Evolutionary conservation across 2,797 vertebrate species (phyloP).

Genomic region (Cheirogaleus major): DNA sequence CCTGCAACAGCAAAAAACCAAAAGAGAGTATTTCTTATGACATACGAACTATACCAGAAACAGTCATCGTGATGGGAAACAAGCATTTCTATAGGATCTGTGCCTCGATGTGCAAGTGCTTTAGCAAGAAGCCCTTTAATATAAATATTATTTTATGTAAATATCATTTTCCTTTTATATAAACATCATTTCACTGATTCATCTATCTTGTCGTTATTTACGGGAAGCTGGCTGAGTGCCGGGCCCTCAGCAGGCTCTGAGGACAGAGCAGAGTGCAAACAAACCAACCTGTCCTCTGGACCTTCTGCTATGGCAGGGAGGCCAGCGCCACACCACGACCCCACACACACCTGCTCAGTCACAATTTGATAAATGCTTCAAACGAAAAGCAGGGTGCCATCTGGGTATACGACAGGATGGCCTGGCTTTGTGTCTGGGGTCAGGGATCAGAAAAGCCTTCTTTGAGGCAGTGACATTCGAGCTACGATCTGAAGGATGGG

Average conservation of each 20-base stretch:
- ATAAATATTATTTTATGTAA: not conserved
- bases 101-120: fast-evolving
- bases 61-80: not conserved
- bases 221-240: not conserved
- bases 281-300: not conserved
- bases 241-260: not conserved
- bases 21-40: not conserved
- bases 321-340: fast-evolving
- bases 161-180: not conserved
- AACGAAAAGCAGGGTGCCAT: not conserved
- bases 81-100: not conserved
- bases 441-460: not conserved
- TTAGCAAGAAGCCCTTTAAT: not conserved
- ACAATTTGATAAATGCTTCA: not conserved
- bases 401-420: not conserved
- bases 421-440: not conserved
- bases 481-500: not conserved
- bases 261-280: not conserved
- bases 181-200: not conserved
- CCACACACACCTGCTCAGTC: not conserved
- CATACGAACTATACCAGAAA: not conserved
- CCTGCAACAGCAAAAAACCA: constrained; percentile 86
- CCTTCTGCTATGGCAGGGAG: not conserved
- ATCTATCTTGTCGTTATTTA: not conserved
- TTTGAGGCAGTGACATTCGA: not conserved